These are phyloP conservation scores for Trichogramma evanescens DNA, from an alignment of 2,888 invertebrate genomes.

Conservation along the genomic window DNA sequence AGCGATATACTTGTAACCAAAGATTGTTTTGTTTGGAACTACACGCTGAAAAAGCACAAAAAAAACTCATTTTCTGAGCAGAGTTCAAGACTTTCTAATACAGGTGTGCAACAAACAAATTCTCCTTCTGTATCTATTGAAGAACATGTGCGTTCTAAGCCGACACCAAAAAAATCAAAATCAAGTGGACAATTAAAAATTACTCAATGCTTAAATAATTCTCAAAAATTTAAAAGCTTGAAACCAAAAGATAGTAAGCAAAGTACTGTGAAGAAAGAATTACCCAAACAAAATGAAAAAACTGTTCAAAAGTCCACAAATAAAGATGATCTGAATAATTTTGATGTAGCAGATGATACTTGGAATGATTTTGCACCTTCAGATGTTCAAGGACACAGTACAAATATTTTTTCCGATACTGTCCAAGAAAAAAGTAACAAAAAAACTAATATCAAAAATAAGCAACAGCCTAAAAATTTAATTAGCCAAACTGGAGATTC, in stretches of 20 bases:
- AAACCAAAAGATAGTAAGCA: background rate
- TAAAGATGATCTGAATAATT: background rate
- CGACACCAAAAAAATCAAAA: too few relatives aligned
- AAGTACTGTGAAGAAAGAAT: background rate
- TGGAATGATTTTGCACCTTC: slow-evolving; percentile 10
- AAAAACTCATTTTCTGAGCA: too few relatives aligned
- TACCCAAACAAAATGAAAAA: background rate
- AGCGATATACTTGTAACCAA: too few relatives aligned
- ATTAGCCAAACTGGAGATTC: slow-evolving; percentile 18
- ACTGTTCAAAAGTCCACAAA: background rate
- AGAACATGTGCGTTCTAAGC: too few relatives aligned
- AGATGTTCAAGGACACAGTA: slow-evolving; percentile 16
- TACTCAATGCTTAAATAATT: background rate
- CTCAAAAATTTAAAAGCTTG: background rate
- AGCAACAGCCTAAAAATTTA: background rate
- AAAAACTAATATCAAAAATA: background rate
- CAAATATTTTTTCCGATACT: slow-evolving; percentile 16
- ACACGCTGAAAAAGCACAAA: too few relatives aligned
- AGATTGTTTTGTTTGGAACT: too few relatives aligned
- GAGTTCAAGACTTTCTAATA: too few relatives aligned
- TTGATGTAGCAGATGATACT: slow-evolving; percentile 7
- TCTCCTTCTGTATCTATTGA: too few relatives aligned
- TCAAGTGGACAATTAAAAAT: too few relatives aligned
- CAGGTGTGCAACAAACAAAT: too few relatives aligned
- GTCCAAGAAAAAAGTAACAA: slow-evolving; percentile 1